Evolutionary conservation across 2,113 vertebrate species (phyloP), one percentile per base, ranked within the genome.

Genomic region (Suncus etruscus): DNA sequence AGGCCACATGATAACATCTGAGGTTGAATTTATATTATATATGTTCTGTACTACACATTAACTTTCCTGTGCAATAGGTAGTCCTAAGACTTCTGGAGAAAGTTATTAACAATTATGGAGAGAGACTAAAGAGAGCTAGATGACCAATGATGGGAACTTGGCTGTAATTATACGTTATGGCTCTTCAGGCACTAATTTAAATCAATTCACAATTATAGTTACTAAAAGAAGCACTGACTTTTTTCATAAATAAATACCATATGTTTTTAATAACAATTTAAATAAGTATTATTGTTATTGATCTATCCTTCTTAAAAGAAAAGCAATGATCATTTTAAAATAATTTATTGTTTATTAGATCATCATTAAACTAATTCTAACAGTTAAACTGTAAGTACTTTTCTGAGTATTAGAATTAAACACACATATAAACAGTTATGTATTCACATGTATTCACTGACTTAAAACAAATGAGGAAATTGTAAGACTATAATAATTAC

Each of bases 231-330:
- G n/a, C 69, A 75, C 48, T 91, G 77, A 29, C 39, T 91, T 94
- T 93, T 92, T 73, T 32, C 69, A 68, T 80, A 90, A 75, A 94
- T 93, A 90, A 91, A 72, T 91, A 83, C 69, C 29, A 87, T 90
- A 91, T 66, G 47, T 74, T 78, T 78, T 87, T 77, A 74, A 88
- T 89, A 29, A 10, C 65, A 27, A 27, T 29, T 29, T 66, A 29
- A 29, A 66, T 10, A 29, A 61, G 4, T 22, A 61, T 61, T 61
- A 61, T 76, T 25, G 4, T 83, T 65, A 83, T 31, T 89, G 89
- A 92, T 76, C 82, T 78, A 88, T n/a, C 92, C 76, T 87, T n/a
- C 24, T 27, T 89, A 47, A 94, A 87, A 93, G 70, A 70, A 75
- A 86, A 11, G 10, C 7, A 12, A 66, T 54, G 66, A 6, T 5